Percentiles rank a stretch among this genome's conserved stretches.
Conservation (phyloP, 1,140 invertebrate species). For the Pachyrhynchus sulphureomaculatus region DNA sequence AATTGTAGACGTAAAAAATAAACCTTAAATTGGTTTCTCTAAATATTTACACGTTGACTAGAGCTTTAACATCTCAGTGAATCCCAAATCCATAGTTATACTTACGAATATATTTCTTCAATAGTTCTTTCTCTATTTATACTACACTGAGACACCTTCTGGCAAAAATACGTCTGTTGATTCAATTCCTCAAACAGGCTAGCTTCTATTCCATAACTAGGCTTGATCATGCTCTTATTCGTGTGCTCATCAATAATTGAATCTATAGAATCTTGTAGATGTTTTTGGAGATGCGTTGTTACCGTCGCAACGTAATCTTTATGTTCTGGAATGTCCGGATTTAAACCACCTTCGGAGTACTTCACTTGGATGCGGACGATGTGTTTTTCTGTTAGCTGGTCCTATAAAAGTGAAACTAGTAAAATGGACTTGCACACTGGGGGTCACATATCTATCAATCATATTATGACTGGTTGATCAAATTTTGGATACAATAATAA, state of each 20-base stretch:
- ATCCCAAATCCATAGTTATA: too few species aligned
- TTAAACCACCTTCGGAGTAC: conserved; percentile 59
- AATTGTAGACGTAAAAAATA: too few species aligned
- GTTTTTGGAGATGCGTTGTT: conserved; percentile 55
- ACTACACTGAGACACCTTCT: conserved; percentile 64
- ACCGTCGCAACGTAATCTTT: conserved; percentile 63
- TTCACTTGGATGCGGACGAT: conserved; percentile 61
- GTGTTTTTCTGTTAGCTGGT: conserved; percentile 62
- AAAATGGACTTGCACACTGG: too few species aligned
- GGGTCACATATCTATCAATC: too few species aligned
- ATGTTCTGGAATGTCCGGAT: conserved; percentile 58
- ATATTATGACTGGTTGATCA: too few species aligned
- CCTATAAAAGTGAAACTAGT: conserved; percentile 47
- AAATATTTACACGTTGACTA: too few species aligned
- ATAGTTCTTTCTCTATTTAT: conserved; percentile 63
- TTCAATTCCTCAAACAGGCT: conserved; percentile 67
- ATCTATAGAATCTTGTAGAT: conserved; percentile 58
- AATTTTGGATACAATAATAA: too few species aligned
- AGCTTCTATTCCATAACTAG: conserved; percentile 55
- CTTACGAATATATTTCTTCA: conserved; percentile 66
- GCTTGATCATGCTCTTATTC: conserved; percentile 49
- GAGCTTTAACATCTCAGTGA: too few species aligned
- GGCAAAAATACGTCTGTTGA: conserved; percentile 65
- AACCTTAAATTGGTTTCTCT: too few species aligned
- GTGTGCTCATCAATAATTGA: conserved; percentile 61